Evolutionary conservation across 2,113 vertebrate genomes (phyloP).

Genomic region (Cercocebus atys): DNA sequence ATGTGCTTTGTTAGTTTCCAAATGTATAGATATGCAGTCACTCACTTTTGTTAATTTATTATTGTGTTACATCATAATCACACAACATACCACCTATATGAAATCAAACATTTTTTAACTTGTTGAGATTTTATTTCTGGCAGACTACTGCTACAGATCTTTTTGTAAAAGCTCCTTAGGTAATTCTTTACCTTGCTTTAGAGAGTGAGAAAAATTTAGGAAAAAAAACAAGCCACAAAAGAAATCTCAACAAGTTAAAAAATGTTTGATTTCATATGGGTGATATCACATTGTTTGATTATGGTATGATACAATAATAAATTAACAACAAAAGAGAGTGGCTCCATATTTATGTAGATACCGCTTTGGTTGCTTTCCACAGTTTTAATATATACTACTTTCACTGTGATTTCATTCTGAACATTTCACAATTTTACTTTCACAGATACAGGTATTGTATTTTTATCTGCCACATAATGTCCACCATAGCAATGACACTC

Average conservation of each 20-base stretch:
- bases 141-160: too few relatives aligned
- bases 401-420: not conserved
- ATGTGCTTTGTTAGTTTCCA: constrained; percentile 28
- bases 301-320: not conserved
- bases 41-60: not conserved
- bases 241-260: not conserved
- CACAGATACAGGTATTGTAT: not conserved
- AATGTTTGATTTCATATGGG: not conserved
- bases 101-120: not conserved
- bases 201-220: not conserved
- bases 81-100: not conserved
- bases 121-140: not conserved
- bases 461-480: not conserved
- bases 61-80: not conserved
- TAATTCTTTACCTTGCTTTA: too few relatives aligned
- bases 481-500: not conserved
- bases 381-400: not conserved
- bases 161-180: too few relatives aligned
- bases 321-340: not conserved
- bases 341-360: not conserved
- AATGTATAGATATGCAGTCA: not conserved
- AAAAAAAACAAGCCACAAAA: not conserved
- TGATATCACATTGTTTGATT: not conserved
- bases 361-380: not conserved
- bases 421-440: not conserved